phyloP scores from a whole-genome alignment of 2,888 invertebrate species.

The Endotricha flammealis region DNA sequence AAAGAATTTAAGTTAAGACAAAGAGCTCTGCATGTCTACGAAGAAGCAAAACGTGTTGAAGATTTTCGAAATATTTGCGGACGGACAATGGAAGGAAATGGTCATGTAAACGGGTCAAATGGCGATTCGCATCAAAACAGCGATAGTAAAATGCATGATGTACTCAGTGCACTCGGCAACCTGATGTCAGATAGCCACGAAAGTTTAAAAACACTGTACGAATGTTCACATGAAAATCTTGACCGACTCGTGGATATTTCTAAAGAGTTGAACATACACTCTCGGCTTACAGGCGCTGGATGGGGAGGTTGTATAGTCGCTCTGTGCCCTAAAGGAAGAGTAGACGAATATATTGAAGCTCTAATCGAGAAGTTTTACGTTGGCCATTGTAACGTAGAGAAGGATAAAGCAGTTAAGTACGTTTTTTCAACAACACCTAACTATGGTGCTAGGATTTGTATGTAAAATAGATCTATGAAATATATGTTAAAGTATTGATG shows the following conservation, averaged over 20 bases:
- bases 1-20: conserved; percentile 88
- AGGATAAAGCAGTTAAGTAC: conserved; percentile 74
- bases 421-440: conserved; percentile 87
- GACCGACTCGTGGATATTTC: conserved; percentile 89
- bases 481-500: no score
- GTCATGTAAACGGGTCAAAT: conserved; percentile 29
- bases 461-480: conserved; percentile 5
- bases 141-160: conserved; percentile 35
- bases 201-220: conserved; percentile 90
- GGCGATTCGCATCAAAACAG: conserved; percentile 26
- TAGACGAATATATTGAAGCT: conserved; percentile 81
- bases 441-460: conserved; percentile 80
- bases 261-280: conserved; percentile 83
- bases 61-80: conserved; percentile 83
- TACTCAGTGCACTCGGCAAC: conserved; percentile 81
- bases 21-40: conserved; percentile 92
- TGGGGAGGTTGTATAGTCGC: conserved; percentile 99
- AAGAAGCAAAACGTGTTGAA: conserved; percentile 92
- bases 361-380: conserved; percentile 85
- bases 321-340: conserved; percentile 82
- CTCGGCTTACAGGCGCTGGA: conserved; percentile 97
- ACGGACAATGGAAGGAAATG: conserved; percentile 42
- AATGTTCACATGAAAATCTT: conserved; percentile 94
- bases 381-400: conserved; percentile 69
- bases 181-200: conserved; percentile 94